Percentiles rank a stretch among this genome's conserved stretches.
Evolutionary conservation across 2,113 vertebrate species (phyloP).

Genomic region (Bubo scandiacus): DNA sequence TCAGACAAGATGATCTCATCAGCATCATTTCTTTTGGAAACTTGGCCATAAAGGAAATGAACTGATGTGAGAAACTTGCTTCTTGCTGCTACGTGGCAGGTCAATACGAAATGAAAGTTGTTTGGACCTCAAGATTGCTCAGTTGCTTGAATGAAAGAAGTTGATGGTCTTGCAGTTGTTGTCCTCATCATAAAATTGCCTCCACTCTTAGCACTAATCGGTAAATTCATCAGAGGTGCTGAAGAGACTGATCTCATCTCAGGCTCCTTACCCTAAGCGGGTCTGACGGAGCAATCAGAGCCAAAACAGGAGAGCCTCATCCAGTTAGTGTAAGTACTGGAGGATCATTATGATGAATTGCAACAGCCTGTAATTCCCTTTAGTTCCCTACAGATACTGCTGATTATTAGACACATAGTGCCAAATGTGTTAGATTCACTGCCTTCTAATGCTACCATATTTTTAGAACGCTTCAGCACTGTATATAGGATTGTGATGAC

Average conservation of each 20-base stretch:
- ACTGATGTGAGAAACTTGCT: neutral
- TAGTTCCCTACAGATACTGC: neutral
- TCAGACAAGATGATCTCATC: neutral
- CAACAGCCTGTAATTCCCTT: neutral
- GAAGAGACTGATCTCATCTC: neutral
- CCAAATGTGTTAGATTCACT: neutral
- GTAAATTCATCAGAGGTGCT: neutral
- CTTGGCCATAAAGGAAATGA: neutral
- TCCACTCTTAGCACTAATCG: neutral
- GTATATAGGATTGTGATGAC: neutral
- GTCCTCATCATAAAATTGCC: neutral
- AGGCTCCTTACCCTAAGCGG: neutral
- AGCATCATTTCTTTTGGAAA: neutral
- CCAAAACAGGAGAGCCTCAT: neutral
- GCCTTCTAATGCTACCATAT: neutral
- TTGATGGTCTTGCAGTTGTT: neutral
- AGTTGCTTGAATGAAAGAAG: neutral
- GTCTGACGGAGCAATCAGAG: neutral
- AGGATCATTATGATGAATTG: neutral
- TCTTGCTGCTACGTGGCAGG: fast-evolving
- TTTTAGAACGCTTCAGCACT: neutral
- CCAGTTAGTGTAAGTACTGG: neutral
- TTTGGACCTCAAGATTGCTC: neutral
- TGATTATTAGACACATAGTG: neutral
- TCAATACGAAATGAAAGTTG: neutral